Base-by-base conservation (phyloP, 2,797 vertebrate genomes). In the Emydoidea blandingii region DNA sequence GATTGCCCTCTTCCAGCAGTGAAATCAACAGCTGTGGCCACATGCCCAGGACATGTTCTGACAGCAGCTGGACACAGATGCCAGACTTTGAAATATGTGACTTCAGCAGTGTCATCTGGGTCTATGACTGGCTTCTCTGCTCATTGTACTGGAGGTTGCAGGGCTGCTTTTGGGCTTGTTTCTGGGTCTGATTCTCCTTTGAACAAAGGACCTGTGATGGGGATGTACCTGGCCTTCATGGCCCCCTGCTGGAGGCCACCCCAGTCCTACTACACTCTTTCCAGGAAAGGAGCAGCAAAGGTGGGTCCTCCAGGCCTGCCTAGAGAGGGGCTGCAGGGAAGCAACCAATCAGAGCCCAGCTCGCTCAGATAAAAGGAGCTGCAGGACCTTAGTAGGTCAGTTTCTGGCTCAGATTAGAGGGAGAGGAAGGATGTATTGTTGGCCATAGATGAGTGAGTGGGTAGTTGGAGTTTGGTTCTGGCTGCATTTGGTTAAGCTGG, bases 41-140 rank as follows among this genome's bases (percentile, higher is more conserved):
- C 0, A 7, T 91, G 88, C 78, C 29, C 1, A 0, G 93, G 91
- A 96, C 91, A 53, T 90, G 52, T 34, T 87, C 90, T 94, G 94
- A 96, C 88, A 96, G 92, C 91, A 92, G 57, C 91, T 92, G 85
- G 78, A 84, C 79, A 86, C 93, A 92, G 41, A 76, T 95, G 91
- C 91, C 86, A 94, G 92, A 37, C 53, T 94, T 95, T 95, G 95
- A 91, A 96, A 83, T 93, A 65, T 52, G 91, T 95, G 37, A 95
- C 94, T 96, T 87, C 83, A 82, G 87, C 44, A 65, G 78, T 5
- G 0, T 91, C 90, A 91, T 93, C 87, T 91, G 89, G 79, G 34
- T 83, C 52, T 94, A 25, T 89, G 86, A 31, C 52, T 96, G 88
- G 8, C 25, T 93, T 54, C 93, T 86, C 92, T 94, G 0, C 31